Evolutionary conservation across 1,140 invertebrate genomes (phyloP).

Genomic region (Drosophila repleta): DNA sequence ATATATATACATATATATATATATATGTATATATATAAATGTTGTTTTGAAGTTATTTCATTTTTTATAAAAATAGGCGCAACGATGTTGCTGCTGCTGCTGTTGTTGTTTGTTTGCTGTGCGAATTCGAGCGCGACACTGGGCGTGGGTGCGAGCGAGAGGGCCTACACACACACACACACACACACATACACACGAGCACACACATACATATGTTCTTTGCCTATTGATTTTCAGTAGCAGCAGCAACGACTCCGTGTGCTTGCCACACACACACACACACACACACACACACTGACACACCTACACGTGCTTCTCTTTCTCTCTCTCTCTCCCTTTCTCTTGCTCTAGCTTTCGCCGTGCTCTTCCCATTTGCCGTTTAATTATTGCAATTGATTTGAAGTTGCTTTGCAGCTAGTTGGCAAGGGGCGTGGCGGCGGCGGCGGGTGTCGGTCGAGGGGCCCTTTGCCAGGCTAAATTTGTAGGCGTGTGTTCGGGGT

Average conservation of each 20-base stretch:
- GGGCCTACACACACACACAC: slow-evolving; percentile 11
- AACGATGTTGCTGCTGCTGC: slow-evolving; percentile 23
- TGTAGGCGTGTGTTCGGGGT: slow-evolving; percentile 10
- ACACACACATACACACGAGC: slow-evolving; percentile 6
- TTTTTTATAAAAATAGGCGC: slow-evolving; percentile 61
- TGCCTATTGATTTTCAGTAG: slow-evolving; percentile 48
- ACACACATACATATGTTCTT: slow-evolving; percentile 16
- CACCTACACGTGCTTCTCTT: slow-evolving; percentile 1
- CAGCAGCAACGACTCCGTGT: slow-evolving; percentile 32
- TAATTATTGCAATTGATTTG: slow-evolving; percentile 52
- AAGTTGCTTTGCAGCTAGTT: slow-evolving; percentile 11
- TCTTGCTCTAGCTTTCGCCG: background rate
- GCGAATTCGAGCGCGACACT: slow-evolving; percentile 12
- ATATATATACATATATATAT: too few relatives aligned
- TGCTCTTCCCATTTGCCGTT: slow-evolving; percentile 28
- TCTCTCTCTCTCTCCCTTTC: background rate
- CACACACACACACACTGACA: background rate
- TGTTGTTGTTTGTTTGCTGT: slow-evolving; percentile 25
- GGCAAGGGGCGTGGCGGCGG: too few relatives aligned
- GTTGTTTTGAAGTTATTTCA: slow-evolving; percentile 41
- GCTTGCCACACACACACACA: slow-evolving; percentile 16
- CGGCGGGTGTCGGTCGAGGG: background rate
- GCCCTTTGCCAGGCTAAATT: background rate
- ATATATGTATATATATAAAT: slow-evolving; percentile 17
- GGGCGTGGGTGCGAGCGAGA: slow-evolving; percentile 29